Percentiles rank a stretch among this genome's conserved stretches.
Conservation (phyloP, 2,797 vertebrate species). For the Macropus fuliginosus region DNA sequence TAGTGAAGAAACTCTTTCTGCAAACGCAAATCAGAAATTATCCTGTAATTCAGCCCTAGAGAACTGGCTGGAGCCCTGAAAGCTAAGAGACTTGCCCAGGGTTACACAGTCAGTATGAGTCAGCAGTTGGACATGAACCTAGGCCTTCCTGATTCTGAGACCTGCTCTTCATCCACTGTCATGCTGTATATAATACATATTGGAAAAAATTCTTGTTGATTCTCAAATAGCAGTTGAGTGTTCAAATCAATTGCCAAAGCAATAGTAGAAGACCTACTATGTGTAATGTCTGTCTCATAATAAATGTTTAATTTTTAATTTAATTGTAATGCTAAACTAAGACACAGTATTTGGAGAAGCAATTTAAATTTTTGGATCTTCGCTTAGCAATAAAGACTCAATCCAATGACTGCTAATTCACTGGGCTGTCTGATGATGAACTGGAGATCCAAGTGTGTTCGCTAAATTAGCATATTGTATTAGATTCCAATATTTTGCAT, state of each 20-base stretch:
- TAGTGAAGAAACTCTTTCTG: background rate
- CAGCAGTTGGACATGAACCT: background rate
- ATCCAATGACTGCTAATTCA: background rate
- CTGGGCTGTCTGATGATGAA: slow-evolving; percentile 12
- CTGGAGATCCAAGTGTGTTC: slow-evolving; percentile 1
- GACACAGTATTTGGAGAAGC: slow-evolving; percentile 18
- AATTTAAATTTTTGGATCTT: slow-evolving; percentile 17
- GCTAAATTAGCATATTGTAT: background rate
- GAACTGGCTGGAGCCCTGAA: background rate
- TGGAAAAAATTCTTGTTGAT: background rate
- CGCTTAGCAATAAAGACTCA: slow-evolving; percentile 18
- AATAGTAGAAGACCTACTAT: background rate
- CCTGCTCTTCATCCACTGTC: background rate
- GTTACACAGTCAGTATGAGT: background rate
- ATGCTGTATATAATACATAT: background rate
- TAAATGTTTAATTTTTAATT: background rate
- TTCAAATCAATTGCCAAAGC: background rate
- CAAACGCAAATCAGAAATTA: background rate
- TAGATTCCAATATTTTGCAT: background rate
- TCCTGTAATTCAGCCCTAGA: background rate
- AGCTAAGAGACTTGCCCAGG: background rate
- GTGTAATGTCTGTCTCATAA: background rate
- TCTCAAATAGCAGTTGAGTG: background rate
- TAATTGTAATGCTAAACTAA: background rate
- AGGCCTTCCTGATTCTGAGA: background rate